A percentile compares a stretch with the other conserved stretches of the same genome.
Evolutionary conservation across 2,113 vertebrate species (phyloP).

Genomic region (Ammodytes dubius): DNA sequence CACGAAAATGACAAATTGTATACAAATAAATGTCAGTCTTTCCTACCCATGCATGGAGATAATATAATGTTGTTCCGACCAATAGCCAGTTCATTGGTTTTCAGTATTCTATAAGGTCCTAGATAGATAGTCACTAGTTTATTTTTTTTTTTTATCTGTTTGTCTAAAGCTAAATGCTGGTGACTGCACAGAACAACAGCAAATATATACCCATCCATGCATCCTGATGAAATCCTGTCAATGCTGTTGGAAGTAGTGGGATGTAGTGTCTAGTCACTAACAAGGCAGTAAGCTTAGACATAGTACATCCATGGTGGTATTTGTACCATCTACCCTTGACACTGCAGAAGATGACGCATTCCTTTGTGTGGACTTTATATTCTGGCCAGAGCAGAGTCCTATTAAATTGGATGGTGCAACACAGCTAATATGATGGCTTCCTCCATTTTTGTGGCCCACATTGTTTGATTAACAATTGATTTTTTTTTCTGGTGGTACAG

Average conservation of each 20-base stretch:
- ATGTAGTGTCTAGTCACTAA: neutral
- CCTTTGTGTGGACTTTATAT: neutral
- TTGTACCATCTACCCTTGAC: neutral
- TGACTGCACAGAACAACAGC: neutral
- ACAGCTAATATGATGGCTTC: neutral
- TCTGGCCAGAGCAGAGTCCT: neutral
- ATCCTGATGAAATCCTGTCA: too few relatives aligned
- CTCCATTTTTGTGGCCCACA: neutral
- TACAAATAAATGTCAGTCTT: slow-evolving; percentile 32
- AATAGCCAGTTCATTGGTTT: neutral
- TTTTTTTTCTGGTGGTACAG: neutral
- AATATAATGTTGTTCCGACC: neutral
- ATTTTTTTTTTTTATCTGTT: neutral
- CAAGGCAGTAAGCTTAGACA: too few relatives aligned
- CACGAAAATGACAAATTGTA: slow-evolving; percentile 15
- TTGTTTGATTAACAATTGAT: slow-evolving; percentile 17
- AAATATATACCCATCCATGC: neutral
- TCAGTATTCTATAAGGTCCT: neutral
- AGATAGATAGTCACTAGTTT: neutral
- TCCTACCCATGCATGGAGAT: neutral
- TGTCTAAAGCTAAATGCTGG: too few relatives aligned
- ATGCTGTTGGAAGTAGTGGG: neutral
- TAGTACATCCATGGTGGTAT: neutral
- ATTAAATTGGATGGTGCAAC: neutral
- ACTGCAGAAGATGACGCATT: neutral